Evolutionary conservation across 2,113 vertebrate genomes (phyloP).

Genomic region (Cisticola juncidis): DNA sequence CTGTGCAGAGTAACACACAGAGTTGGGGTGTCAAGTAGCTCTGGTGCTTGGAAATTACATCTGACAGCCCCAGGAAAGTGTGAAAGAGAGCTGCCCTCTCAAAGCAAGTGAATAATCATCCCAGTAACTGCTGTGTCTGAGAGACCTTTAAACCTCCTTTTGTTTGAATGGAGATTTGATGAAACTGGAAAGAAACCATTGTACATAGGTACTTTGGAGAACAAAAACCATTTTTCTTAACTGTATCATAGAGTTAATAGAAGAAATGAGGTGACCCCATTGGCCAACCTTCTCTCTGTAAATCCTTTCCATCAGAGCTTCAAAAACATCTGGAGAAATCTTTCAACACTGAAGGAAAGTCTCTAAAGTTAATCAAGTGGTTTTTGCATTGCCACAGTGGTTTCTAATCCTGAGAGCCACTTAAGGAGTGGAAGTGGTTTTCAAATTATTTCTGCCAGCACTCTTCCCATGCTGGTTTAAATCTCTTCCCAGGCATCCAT

Average conservation of each 20-base stretch:
- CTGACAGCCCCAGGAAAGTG: neutral
- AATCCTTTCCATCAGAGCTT: neutral
- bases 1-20: neutral
- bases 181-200: neutral
- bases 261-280: fast-evolving
- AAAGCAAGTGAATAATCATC: neutral
- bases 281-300: neutral
- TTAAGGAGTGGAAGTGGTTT: neutral
- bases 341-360: neutral
- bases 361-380: neutral
- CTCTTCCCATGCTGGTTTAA: neutral
- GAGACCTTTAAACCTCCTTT: neutral
- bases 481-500: neutral
- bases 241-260: neutral
- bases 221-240: neutral
- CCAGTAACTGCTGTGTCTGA: neutral
- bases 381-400: neutral
- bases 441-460: neutral
- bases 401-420: neutral
- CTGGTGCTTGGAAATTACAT: neutral
- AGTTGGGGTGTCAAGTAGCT: neutral
- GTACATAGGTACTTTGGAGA: neutral
- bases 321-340: neutral
- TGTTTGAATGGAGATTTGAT: neutral
- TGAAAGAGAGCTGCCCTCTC: neutral